These are phyloP conservation scores for Cosmia trapezina DNA, from an alignment of 2,888 invertebrate species.

Conservation along the genomic window DNA sequence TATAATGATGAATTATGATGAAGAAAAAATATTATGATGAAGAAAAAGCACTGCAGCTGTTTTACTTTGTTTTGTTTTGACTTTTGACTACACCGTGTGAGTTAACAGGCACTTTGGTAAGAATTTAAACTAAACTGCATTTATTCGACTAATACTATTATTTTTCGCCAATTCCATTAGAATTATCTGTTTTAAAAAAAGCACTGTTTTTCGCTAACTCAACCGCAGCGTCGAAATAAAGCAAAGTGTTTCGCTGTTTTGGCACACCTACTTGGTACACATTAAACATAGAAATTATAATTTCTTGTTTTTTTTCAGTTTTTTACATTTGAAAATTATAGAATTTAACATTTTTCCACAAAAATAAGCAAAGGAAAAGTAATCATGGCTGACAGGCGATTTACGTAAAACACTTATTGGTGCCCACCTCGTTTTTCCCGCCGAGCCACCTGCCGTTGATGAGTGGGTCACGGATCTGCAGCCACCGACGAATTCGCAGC, in stretches of 20 bases:
- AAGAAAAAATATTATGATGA: background rate
- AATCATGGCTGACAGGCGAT: background rate
- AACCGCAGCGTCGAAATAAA: background rate
- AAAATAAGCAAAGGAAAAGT: background rate
- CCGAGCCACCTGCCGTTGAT: slow-evolving; percentile 7
- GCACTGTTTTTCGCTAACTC: background rate
- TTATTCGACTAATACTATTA: background rate
- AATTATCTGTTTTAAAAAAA: background rate
- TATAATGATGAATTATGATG: too few species aligned
- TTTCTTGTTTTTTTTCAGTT: background rate
- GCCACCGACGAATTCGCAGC: background rate
- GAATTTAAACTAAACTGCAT: background rate
- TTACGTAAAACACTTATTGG: background rate
- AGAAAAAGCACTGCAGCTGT: background rate
- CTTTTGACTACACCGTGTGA: background rate
- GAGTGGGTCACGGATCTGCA: background rate
- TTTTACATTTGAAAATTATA: background rate
- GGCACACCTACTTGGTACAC: background rate
- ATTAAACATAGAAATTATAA: background rate
- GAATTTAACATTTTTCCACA: background rate
- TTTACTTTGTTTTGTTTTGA: background rate
- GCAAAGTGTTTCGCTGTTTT: background rate
- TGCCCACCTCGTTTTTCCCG: background rate
- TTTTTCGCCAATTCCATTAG: background rate
- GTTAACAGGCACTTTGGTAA: background rate